phyloP scores from a whole-genome alignment of 2,797 vertebrate species.

The Merluccius polli region DNA sequence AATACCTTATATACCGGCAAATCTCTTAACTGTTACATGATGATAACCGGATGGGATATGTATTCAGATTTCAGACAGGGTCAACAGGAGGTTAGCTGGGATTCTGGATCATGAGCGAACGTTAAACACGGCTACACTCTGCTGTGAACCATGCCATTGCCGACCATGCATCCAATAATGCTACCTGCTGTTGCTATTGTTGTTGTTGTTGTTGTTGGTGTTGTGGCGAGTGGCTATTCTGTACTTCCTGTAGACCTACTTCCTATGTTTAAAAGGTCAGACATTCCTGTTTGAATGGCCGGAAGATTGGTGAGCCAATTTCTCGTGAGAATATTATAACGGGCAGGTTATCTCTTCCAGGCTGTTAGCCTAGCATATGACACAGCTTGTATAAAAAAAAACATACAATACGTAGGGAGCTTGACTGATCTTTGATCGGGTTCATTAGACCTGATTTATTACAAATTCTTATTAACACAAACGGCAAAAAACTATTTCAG shows the following conservation, averaged over 20 bases:
- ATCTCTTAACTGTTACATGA: too few relatives aligned
- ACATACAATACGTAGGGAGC: background rate
- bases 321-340: constrained; percentile 44
- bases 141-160: too few relatives aligned
- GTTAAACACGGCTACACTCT: background rate
- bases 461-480: background rate
- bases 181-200: background rate
- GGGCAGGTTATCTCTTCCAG: constrained; percentile 44
- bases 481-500: background rate
- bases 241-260: constrained; percentile 34
- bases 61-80: too few relatives aligned
- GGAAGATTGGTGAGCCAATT: constrained; percentile 53
- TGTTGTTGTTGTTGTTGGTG: background rate
- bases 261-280: constrained; percentile 61
- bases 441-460: background rate
- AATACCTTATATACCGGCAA: too few relatives aligned
- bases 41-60: too few relatives aligned
- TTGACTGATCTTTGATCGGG: background rate
- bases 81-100: background rate
- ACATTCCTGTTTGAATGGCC: constrained; percentile 65
- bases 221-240: background rate
- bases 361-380: constrained; percentile 11
- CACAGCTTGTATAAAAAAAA: too few relatives aligned
- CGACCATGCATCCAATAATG: background rate
- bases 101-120: background rate